These are phyloP conservation scores for Crotalus helleri DNA, from an alignment of 2,113 vertebrate species.

Conservation along the genomic window DNA sequence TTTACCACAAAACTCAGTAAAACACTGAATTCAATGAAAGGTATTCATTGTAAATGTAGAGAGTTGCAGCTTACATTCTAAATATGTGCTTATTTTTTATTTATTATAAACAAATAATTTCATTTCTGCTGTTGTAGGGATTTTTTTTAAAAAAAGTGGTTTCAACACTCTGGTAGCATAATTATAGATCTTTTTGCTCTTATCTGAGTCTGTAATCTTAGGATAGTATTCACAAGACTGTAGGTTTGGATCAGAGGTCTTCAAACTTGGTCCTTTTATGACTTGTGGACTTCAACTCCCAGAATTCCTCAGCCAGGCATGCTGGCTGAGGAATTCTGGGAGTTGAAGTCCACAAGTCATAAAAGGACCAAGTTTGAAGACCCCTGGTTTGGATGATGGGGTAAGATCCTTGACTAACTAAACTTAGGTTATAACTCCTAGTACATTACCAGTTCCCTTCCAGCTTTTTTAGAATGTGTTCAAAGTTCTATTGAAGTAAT, in stretches of 20 bases:
- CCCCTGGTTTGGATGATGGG: not conserved
- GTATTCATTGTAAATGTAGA: not conserved
- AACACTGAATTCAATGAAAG: not conserved
- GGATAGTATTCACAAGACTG: not conserved
- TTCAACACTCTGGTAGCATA: not conserved
- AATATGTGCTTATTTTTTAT: not conserved
- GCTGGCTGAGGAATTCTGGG: no score
- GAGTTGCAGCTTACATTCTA: not conserved
- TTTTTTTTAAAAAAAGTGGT: not conserved
- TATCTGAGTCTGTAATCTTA: not conserved
- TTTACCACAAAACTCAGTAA: not conserved
- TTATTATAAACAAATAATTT: not conserved
- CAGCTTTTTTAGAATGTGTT: slow-evolving; percentile 23
- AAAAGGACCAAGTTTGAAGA: no score
- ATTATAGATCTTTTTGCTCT: not conserved
- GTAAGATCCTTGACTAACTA: slow-evolving; percentile 40
- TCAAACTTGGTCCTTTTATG: no score
- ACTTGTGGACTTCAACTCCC: no score
- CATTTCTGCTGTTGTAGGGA: not conserved
- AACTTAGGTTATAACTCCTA: slow-evolving; percentile 59
- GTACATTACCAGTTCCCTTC: slow-evolving; percentile 33
- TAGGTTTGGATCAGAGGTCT: not conserved
- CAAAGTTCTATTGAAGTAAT: slow-evolving; percentile 49
- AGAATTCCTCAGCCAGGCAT: no score
- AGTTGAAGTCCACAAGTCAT: no score